Conservation (phyloP, 2,113 vertebrate genomes). For the Coptodon bakossiorum region DNA sequence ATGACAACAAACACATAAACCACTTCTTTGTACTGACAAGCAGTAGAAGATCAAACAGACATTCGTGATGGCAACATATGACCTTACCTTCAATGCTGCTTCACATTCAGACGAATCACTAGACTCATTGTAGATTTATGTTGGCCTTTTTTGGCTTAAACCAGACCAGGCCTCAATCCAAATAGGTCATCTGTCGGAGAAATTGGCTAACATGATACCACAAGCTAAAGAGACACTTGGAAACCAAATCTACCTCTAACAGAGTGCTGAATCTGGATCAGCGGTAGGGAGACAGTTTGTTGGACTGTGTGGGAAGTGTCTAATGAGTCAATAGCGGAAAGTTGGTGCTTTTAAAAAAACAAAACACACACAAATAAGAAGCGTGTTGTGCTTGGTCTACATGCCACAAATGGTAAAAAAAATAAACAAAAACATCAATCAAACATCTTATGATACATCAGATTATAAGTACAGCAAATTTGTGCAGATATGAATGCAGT, state of each 20-base stretch:
- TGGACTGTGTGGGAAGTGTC: not conserved
- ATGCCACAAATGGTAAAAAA: not conserved
- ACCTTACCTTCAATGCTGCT: not conserved
- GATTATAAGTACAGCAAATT: not conserved
- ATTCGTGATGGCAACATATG: not conserved
- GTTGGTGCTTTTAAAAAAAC: not conserved
- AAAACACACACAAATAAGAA: not conserved
- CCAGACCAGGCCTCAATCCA: not conserved
- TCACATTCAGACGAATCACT: accelerated
- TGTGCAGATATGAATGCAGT: not conserved
- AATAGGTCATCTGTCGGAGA: not conserved
- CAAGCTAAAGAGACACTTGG: not conserved
- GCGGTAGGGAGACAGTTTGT: not conserved
- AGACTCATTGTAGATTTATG: not conserved
- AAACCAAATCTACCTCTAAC: not conserved
- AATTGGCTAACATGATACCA: not conserved
- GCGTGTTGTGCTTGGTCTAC: not conserved
- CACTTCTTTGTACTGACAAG: not conserved
- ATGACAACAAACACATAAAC: not conserved
- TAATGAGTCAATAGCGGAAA: not conserved
- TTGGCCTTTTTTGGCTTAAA: not conserved
- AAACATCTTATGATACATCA: not conserved
- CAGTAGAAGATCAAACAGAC: not conserved
- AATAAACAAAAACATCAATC: not conserved
- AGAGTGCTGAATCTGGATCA: not conserved